phyloP scores from a whole-genome alignment of 2,888 invertebrate species.

The Drosophila setosimentum region DNA sequence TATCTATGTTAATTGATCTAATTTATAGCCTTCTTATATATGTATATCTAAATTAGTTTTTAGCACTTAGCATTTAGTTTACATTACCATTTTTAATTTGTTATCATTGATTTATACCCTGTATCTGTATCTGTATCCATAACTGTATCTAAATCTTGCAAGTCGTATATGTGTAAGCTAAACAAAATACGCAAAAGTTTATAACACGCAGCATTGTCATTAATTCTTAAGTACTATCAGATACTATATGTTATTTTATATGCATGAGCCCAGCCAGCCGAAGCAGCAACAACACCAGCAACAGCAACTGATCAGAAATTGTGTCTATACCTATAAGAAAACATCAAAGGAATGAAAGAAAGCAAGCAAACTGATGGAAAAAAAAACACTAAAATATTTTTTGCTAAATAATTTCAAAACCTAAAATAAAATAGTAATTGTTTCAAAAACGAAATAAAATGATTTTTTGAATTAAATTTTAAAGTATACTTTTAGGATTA shows the following conservation, averaged over 20 bases:
- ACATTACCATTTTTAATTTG: conserved; percentile 60
- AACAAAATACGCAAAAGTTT: conserved; percentile 49
- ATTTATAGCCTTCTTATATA: conserved; percentile 32
- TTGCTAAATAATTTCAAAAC: conserved; percentile 70
- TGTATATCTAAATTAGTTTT: conserved; percentile 31
- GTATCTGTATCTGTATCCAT: conserved; percentile 25
- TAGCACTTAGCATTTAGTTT: conserved; percentile 60
- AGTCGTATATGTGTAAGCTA: conserved; percentile 66
- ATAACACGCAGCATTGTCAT: conserved; percentile 76
- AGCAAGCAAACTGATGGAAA: conserved; percentile 3
- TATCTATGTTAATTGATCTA: conserved; percentile 22
- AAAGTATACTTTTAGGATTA: not conserved
- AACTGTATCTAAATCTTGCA: conserved; percentile 49
- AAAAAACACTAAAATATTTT: conserved; percentile 58
- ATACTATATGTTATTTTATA: conserved; percentile 66
- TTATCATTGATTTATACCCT: conserved; percentile 62
- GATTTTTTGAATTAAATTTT: not conserved
- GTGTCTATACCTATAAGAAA: conserved; percentile 26
- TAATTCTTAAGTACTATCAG: conserved; percentile 62
- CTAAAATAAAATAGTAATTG: conserved; percentile 74
- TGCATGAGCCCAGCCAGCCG: conserved; percentile 49
- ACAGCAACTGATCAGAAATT: conserved; percentile 43
- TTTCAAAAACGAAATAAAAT: conserved; percentile 56
- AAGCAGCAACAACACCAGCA: conserved; percentile 23
- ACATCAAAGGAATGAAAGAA: conserved; percentile 13